Base-by-base conservation (phyloP, 2,888 invertebrate genomes). In the Nomada flava region DNA sequence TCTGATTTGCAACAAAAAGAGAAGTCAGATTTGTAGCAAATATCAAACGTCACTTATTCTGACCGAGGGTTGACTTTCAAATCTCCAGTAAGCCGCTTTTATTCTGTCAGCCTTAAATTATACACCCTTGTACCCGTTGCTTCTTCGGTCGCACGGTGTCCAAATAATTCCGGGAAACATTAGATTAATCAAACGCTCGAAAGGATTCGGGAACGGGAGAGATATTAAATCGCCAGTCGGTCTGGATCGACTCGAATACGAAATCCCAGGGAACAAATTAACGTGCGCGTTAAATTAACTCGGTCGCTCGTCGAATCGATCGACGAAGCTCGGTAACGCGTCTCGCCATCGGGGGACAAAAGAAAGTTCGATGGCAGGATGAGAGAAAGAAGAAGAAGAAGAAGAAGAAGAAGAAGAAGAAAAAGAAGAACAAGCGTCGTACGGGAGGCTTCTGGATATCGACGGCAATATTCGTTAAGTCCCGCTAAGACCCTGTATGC, bases 401-500 rank as follows among this genome's bases (percentile, higher is more conserved):
- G 18, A 15, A 36, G 57, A 44, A 57, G 23, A 23, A 57, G 57
- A 44, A 26, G 57, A 57, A 26, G 18, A 15, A 36, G 57, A 44
- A 57, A 18, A 23, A 57, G 57, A 44, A 26, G 57, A 57, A 26
- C 47, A 76, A 75, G 84, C 80, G 78, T 73, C 86, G 79, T 74
- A 76, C 74, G 71, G 84, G 78, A 82, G 85, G 85, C 89, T 88
- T 77, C 81, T 86, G 90, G 91, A 91, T 91, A 92, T 91, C 90
- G 91, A 89, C 89, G 90, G 91, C 91, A 92, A 92, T 92, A 91
- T 92, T 92, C 92, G 92, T 91, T 91, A 91, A 92, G 92, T 92
- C 92, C 87, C 79, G 87, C 91, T 91, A 92, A 92, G 91, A 91
- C 90, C 89, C 86, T 85, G 89, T 90, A 89, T 89, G 89, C 88